Percentiles rank a stretch among this genome's conserved stretches.
Evolutionary conservation across 37 sponge, comb jelly and placozoan species (phyloP).

Genomic region (Amphimedon queenslandica): DNA sequence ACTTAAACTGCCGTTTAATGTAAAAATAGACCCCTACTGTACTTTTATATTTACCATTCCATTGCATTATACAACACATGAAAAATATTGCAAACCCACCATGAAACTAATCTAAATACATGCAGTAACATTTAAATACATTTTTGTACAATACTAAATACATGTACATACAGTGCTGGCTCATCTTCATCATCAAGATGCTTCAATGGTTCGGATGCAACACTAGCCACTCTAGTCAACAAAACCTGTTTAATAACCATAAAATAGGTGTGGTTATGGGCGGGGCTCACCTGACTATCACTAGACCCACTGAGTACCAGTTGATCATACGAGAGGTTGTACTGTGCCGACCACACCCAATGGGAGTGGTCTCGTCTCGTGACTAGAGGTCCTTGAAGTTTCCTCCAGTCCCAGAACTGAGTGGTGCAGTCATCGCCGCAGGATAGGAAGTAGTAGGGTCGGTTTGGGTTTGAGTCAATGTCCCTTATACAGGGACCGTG

Average conservation of each 20-base stretch:
- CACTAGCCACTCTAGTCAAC: constrained; percentile 69
- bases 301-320: constrained; percentile 82
- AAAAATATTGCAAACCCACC: too few species aligned
- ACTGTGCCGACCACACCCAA: constrained; percentile 96
- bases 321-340: constrained; percentile 90
- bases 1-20: too few species aligned
- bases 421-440: constrained; percentile 96
- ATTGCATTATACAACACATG: too few species aligned
- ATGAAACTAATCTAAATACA: too few species aligned
- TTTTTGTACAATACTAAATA: too few species aligned
- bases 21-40: too few species aligned
- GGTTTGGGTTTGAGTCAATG: constrained; percentile 96
- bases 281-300: constrained; percentile 60
- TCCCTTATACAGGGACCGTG: constrained; percentile 80
- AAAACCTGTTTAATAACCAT: constrained; percentile 39
- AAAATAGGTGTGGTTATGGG: neutral
- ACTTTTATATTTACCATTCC: too few species aligned
- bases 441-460: constrained; percentile 81
- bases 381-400: constrained; percentile 65
- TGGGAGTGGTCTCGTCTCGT: constrained; percentile 88
- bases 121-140: too few species aligned
- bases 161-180: too few species aligned
- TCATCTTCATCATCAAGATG: constrained; percentile 69
- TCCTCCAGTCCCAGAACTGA: constrained; percentile 92
- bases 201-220: constrained; percentile 83